These are phyloP conservation scores for Oostethus manadensis DNA, from an alignment of 2,113 vertebrate genomes.

Conservation along the genomic window DNA sequence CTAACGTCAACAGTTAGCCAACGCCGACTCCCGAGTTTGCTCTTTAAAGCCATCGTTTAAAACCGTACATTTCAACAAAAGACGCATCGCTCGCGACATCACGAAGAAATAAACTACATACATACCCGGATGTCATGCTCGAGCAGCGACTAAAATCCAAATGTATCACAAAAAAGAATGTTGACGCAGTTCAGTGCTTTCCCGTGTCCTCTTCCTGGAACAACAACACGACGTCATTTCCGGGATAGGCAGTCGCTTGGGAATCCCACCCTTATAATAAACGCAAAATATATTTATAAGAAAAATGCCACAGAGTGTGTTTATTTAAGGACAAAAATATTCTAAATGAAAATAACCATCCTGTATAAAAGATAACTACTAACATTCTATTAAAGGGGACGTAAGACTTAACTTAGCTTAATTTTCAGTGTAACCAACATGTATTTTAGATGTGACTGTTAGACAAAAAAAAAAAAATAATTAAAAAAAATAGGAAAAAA, in stretches of 20 bases:
- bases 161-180: constrained; percentile 47
- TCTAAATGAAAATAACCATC: neutral
- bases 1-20: constrained; percentile 40
- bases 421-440: neutral
- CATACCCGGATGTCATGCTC: constrained; percentile 59
- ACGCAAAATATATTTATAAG: neutral
- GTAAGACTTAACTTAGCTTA: neutral
- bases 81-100: no score
- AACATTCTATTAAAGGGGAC: neutral
- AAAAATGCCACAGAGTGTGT: no score
- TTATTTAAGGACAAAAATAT: neutral
- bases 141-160: constrained; percentile 33
- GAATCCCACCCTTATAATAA: neutral
- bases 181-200: constrained; percentile 75
- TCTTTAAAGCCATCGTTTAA: constrained; percentile 11
- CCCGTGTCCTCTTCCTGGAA: constrained; percentile 68
- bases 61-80: neutral
- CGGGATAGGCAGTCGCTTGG: constrained; percentile 12
- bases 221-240: constrained; percentile 65
- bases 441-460: neutral
- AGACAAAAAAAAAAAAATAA: neutral
- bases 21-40: constrained; percentile 4
- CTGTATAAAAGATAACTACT: neutral
- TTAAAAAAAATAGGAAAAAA: neutral
- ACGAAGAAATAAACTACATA: neutral